phyloP scores from a whole-genome alignment of 2,888 invertebrate species.

The Scaptodrosophila latifasciaeformis region DNA sequence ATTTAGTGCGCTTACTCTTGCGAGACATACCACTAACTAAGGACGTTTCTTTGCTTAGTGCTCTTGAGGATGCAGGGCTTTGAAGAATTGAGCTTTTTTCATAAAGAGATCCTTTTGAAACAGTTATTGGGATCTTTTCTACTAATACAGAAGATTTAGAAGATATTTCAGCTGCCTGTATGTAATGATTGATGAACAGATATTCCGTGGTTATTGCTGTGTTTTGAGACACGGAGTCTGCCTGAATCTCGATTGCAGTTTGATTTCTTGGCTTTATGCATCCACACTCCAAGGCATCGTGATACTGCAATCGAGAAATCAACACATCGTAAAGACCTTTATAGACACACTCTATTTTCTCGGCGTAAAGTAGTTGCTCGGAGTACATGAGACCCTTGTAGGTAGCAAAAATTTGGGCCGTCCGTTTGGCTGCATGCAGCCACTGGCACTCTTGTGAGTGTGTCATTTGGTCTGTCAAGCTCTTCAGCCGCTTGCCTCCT shows the following conservation, averaged over 20 bases:
- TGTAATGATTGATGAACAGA: no score
- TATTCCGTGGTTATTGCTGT: conserved; percentile 22
- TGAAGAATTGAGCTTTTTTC: no score
- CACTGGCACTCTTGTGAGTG: conserved; percentile 61
- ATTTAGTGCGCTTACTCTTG: conserved; percentile 1
- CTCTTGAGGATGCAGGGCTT: no score
- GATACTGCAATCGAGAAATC: conserved; percentile 33
- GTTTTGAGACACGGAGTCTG: background rate
- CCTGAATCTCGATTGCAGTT: background rate
- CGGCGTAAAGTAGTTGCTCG: conserved; percentile 49
- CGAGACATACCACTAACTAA: no score
- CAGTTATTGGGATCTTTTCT: no score
- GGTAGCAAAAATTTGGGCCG: conserved; percentile 55
- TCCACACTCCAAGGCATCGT: conserved; percentile 16
- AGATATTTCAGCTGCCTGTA: no score
- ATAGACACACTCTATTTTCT: conserved; percentile 56
- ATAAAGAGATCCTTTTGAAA: no score
- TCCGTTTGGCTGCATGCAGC: conserved; percentile 64
- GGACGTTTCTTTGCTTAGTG: no score
- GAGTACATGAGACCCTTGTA: conserved; percentile 55
- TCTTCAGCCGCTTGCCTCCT: conserved; percentile 35
- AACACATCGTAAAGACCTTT: conserved; percentile 44
- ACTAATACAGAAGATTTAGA: no score
- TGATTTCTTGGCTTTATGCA: conserved; percentile 16
- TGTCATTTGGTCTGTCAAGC: conserved; percentile 23